phyloP scores from a whole-genome alignment of 2,113 vertebrate genomes.

The Siniperca chuatsi region DNA sequence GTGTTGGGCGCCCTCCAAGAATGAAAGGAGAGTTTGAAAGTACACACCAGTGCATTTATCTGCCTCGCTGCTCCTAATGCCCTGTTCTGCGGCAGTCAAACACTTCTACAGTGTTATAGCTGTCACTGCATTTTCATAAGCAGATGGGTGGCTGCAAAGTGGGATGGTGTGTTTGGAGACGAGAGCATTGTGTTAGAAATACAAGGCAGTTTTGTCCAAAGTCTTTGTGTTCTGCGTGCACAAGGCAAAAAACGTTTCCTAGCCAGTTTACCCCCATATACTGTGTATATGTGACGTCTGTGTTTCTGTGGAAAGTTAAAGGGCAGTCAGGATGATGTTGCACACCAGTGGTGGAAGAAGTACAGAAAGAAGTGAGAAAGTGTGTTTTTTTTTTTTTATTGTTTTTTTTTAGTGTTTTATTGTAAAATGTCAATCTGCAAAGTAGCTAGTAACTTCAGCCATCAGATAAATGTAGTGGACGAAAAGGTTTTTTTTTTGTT shows the following conservation, averaged over 20 bases:
- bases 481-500: background rate
- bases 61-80: conserved; percentile 32
- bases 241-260: background rate
- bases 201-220: background rate
- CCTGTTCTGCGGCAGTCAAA: conserved; percentile 6
- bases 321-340: background rate
- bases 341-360: background rate
- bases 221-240: background rate
- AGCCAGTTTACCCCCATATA: background rate
- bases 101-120: background rate
- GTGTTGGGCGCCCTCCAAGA: conserved; percentile 56
- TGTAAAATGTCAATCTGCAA: too few relatives aligned
- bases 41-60: conserved; percentile 40
- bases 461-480: too few relatives aligned
- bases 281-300: background rate
- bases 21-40: conserved; percentile 44
- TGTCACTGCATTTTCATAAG: conserved; percentile 10
- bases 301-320: background rate
- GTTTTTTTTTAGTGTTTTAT: too few relatives aligned
- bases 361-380: too few relatives aligned
- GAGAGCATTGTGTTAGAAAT: background rate
- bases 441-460: too few relatives aligned
- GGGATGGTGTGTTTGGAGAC: background rate
- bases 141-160: background rate
- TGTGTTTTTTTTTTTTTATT: too few relatives aligned